These are phyloP conservation scores for Syrrhaptes paradoxus DNA, from an alignment of 2,113 vertebrate genomes.

Conservation along the genomic window DNA sequence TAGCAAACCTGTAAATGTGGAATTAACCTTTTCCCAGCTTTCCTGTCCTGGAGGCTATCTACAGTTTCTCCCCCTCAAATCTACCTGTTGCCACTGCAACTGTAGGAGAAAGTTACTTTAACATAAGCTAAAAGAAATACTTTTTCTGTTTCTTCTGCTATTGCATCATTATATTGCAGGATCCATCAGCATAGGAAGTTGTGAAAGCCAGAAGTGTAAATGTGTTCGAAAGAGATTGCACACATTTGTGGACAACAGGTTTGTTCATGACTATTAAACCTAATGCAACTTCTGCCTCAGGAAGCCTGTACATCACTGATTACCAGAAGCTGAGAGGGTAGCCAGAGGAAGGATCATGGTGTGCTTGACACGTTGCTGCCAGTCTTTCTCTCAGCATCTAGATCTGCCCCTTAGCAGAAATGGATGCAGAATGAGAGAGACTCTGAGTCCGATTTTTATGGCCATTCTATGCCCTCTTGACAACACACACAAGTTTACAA, in stretches of 20 bases:
- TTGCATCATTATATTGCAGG: neutral
- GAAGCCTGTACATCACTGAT: slow-evolving; percentile 41
- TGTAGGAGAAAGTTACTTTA: neutral
- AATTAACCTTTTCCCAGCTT: neutral
- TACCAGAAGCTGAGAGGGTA: neutral
- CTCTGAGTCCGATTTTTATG: neutral
- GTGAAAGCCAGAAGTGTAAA: neutral
- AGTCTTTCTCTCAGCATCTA: neutral
- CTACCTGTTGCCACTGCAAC: neutral
- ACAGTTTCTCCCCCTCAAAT: neutral
- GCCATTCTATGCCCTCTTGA: neutral
- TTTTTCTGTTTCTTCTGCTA: neutral
- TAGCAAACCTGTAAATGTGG: neutral
- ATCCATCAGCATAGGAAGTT: neutral
- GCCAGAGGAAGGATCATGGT: neutral
- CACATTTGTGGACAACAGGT: neutral
- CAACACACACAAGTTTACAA: neutral
- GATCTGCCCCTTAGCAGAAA: neutral
- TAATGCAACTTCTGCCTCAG: slow-evolving; percentile 13
- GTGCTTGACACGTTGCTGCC: neutral
- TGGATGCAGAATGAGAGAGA: neutral
- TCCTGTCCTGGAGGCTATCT: neutral
- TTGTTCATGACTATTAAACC: neutral
- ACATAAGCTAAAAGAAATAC: neutral
- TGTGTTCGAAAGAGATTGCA: slow-evolving; percentile 5